Evolutionary conservation across 2,113 vertebrate species (phyloP), one percentile per base, ranked within the genome.

Genomic region (Nannospalax galili): DNA sequence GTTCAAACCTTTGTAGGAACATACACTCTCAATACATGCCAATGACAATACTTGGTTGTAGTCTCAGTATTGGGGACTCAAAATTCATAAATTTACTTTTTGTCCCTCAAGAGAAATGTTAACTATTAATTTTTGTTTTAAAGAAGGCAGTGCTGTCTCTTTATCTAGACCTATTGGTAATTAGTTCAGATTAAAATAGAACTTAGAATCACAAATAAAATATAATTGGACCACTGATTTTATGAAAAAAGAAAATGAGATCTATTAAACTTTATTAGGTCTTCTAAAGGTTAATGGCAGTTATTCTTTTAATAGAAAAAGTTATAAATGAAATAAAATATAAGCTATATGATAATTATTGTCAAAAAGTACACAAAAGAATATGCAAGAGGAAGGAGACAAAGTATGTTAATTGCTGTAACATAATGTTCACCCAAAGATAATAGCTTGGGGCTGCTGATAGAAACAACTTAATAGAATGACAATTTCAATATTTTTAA

Each of bases 391-490:
- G 98, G 96, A 98, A 98, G 97, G 97, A 98, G 98, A 98, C 94
- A 97, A 98, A 98, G 97, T 97, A 94, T 98, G 98, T 98, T 98
- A 98, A 98, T 98, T 97, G 97, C 91, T 93, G 96, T 88, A 48
- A 97, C 97, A 98, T 98, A 98, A 98, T 98, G 97, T 97, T 97
- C 98, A 98, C 98, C 92, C 95, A 94, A 97, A 95, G 95, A 98
- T 98, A 98, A 98, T 98, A 97, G 97, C 98, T 98, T 86, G 60
- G 98, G 96, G 96, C 97, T 98, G 97, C 96, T 98, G 98, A 95
- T 98, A 98, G 98, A 98, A 98, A 98, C 98, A 97, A 97, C 98
- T 98, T 98, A 98, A 98, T 98, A 98, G 98, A 98, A 97, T 97
- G 95, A 97, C 97, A 98, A 98, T 98, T 98, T 98, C 98, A 98